These are phyloP conservation scores for Hyphantria cunea DNA, from an alignment of 1,140 invertebrate genomes.

Conservation along the genomic window DNA sequence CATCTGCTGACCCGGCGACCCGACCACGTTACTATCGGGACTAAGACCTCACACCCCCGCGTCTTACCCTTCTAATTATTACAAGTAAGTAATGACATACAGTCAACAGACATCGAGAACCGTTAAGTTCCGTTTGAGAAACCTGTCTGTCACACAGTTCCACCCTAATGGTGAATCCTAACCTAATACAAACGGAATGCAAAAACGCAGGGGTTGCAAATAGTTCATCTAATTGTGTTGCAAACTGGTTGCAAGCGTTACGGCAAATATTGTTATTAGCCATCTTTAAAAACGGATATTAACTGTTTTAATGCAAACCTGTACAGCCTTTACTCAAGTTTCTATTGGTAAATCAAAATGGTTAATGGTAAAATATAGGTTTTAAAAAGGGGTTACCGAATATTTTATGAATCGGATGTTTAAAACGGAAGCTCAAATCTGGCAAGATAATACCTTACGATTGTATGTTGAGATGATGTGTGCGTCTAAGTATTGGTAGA, in stretches of 20 bases:
- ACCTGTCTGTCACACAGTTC: conserved; percentile 51
- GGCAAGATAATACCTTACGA: conserved; percentile 32
- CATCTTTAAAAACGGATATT: too few species aligned
- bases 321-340: too few species aligned
- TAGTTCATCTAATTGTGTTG: conserved; percentile 61
- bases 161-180: conserved; percentile 49
- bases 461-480: conserved; percentile 38
- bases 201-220: conserved; percentile 76
- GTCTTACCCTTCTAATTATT: conserved; percentile 75
- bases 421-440: conserved; percentile 47
- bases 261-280: conserved; percentile 3
- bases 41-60: conserved; percentile 58
- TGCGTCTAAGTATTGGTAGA: conserved; percentile 52
- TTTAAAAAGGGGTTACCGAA: too few species aligned
- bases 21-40: conserved; percentile 44
- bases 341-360: too few species aligned
- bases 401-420: conserved; percentile 35
- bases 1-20: conserved; percentile 58
- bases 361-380: too few species aligned
- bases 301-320: neutral
- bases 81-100: conserved; percentile 54
- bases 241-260: conserved; percentile 49
- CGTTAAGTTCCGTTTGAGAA: conserved; percentile 76
- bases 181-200: conserved; percentile 55
- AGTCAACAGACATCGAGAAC: conserved; percentile 65